Evolutionary conservation across 92 coral and sea anemone genomes (phyloP), one percentile per base, ranked within the genome.

Genomic region (Meandrina meandrites): DNA sequence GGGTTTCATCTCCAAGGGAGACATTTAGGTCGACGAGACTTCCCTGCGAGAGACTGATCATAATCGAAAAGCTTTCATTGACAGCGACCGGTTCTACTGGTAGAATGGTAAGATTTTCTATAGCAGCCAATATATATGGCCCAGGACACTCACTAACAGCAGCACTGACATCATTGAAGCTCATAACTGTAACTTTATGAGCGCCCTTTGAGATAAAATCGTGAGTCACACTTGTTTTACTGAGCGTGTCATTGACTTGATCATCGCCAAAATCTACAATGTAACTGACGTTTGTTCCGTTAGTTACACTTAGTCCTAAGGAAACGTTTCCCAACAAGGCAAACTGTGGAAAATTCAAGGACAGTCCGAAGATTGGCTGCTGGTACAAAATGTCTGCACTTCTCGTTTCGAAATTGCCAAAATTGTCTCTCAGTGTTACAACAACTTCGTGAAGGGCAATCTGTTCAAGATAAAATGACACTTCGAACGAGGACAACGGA

Each of bases 1-100:
- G 51, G n/a, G 87, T 57, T 31, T 79, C 86, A 40, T 90, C 87
- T 34, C 90, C 87, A n/a, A 90, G 45, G 18, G 86, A 85, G 8
- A 86, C 53, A 21, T 78, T 66, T 40, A 86, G 64, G 73, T 86
- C 47, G 13, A 66, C 92, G 8, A 47, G 36, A 40, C 53, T 76
- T 18, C 92, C 92, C 35, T 66, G 70, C 3, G 9, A n/a, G 1
- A 90, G 51, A 13, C 35, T 34, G 19, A 86, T n/a, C 7, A 9
- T 47, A 1, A 90, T 18, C 71, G 78, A 2, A 7, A 72, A 18
- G 51, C 15, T 73, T 48, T 48, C 40, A 67, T 79, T 47, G 51
- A 40, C 42, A 40, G 34, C 50, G 62, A 75, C 64, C 11, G 85
- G 56, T 17, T 56, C 21, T 28, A 54, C 50, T 24, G 3, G n/a